phyloP scores from a whole-genome alignment of 1,140 invertebrate species.

The Pinna nobilis region DNA sequence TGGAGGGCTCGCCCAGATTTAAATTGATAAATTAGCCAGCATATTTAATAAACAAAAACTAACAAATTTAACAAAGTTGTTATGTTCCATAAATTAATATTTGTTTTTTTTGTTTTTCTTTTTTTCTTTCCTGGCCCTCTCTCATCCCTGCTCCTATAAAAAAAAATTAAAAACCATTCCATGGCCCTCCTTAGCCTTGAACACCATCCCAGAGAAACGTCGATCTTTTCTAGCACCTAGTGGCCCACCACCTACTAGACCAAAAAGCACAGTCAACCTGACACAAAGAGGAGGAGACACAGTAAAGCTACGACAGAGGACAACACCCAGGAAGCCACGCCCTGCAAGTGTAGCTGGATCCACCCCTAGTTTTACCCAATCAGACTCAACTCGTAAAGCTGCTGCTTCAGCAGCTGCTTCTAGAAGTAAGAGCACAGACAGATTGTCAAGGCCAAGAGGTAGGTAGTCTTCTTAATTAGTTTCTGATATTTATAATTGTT shows the following conservation, averaged over 20 bases:
- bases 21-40: slow-evolving; percentile 2
- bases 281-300: slow-evolving; percentile 37
- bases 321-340: slow-evolving; percentile 61
- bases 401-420: slow-evolving; percentile 18
- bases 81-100: too few species aligned
- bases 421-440: slow-evolving; percentile 69
- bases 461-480: too few species aligned
- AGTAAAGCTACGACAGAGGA: slow-evolving; percentile 60
- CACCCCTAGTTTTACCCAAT: slow-evolving; percentile 61
- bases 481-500: too few species aligned
- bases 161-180: neutral
- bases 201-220: slow-evolving; percentile 69
- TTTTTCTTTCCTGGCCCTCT: slow-evolving; percentile 28
- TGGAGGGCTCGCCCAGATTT: slow-evolving; percentile 32
- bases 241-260: slow-evolving; percentile 52
- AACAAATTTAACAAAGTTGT: too few species aligned
- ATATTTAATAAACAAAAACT: slow-evolving; percentile 11
- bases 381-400: slow-evolving; percentile 30
- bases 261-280: slow-evolving; percentile 61
- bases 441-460: slow-evolving; percentile 59
- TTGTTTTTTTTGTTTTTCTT: slow-evolving; percentile 40
- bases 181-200: slow-evolving; percentile 52
- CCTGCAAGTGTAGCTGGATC: slow-evolving; percentile 67
- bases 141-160: slow-evolving; percentile 10
- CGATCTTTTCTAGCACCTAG: slow-evolving; percentile 70